Base-by-base conservation (phyloP, 2,888 invertebrate genomes). In the Seira ritae region DNA sequence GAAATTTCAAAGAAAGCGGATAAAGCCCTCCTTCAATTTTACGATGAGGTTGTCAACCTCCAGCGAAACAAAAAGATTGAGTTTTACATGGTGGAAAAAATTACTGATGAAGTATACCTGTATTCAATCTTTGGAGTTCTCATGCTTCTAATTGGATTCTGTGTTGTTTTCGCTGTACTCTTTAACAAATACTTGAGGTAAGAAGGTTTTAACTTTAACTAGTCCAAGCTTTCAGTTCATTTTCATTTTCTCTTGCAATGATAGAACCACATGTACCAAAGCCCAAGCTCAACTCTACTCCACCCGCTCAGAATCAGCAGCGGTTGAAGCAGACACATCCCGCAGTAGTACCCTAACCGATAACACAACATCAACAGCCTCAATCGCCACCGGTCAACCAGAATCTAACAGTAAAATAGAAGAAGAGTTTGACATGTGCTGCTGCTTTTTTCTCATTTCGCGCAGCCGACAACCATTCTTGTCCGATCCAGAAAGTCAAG, bases 81-180 rank as follows among this genome's bases (percentile, higher is more conserved):
- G 8, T 31, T 31, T n/a, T n/a, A n/a, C n/a, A n/a, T n/a, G n/a
- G 19, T 37, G 37, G 70, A 70, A 50, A 70, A 70, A 46, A 70
- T 70, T n/a, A 50, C 46, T 4, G 50, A 70, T 23, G 70, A 70
- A 12, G 20, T 50, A 17, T 70, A 70, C 70, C 22, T 70, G 12
- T 50, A 20, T 22, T 42, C 70, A 0, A 46, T 50, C 1, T 1
- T 19, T 3, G 46, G 15, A 0, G 50, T 50, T 12, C 22, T 70
- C 20, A 10, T 46, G 22, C 20, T 22, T n/a, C 23, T 70, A 6
- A 19, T 70, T 3, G 12, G 17, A 6, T 70, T 70, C 46, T 70
- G 46, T 22, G 19, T 50, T 4, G 50, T 19, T 2, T 70, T 70
- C 15, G 19, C 22, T 0, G 15, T 50, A 17, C 15, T 70, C 1